A percentile compares a stretch with the other conserved stretches of the same genome.
These are phyloP conservation scores for Drosophila baimaii DNA, from an alignment of 1,140 invertebrate genomes.

Conservation along the genomic window DNA sequence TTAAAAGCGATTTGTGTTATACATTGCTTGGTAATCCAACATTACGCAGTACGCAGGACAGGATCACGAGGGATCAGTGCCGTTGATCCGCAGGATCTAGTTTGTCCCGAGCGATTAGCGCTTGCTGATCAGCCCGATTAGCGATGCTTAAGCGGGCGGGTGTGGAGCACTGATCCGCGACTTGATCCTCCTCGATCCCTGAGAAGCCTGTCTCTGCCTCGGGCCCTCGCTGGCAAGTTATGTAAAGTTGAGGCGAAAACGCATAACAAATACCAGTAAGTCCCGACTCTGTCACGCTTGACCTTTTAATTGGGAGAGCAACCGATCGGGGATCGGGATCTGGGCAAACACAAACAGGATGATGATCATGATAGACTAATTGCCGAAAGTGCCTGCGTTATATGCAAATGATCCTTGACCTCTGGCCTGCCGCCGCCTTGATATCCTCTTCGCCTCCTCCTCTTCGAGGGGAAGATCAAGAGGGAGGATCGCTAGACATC, in stretches of 20 bases:
- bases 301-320: slow-evolving; percentile 68
- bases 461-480: slow-evolving; percentile 21
- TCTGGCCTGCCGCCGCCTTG: slow-evolving; percentile 34
- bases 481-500: slow-evolving; percentile 32
- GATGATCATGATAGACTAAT: slow-evolving; percentile 60
- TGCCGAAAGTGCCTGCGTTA: slow-evolving; percentile 34
- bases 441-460: slow-evolving; percentile 24
- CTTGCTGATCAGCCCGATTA: slow-evolving; percentile 69
- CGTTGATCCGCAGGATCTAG: slow-evolving; percentile 63
- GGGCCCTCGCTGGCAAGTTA: slow-evolving; percentile 47
- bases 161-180: slow-evolving; percentile 54
- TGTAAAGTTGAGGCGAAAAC: slow-evolving; percentile 72
- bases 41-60: slow-evolving; percentile 65
- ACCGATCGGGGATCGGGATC: slow-evolving; percentile 29
- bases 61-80: slow-evolving; percentile 57
- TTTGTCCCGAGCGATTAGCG: slow-evolving; percentile 55
- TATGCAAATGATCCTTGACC: slow-evolving; percentile 60
- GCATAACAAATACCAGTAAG: slow-evolving; percentile 56
- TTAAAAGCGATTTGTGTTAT: slow-evolving; percentile 74
- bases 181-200: slow-evolving; percentile 24
- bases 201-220: slow-evolving; percentile 14
- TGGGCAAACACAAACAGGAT: slow-evolving; percentile 53
- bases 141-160: slow-evolving; percentile 59
- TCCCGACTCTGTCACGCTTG: slow-evolving; percentile 55
- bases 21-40: slow-evolving; percentile 63